Evolutionary conservation across 2,113 vertebrate genomes (phyloP), one percentile per base, ranked within the genome.

Genomic region (Nansenia antarctica): DNA sequence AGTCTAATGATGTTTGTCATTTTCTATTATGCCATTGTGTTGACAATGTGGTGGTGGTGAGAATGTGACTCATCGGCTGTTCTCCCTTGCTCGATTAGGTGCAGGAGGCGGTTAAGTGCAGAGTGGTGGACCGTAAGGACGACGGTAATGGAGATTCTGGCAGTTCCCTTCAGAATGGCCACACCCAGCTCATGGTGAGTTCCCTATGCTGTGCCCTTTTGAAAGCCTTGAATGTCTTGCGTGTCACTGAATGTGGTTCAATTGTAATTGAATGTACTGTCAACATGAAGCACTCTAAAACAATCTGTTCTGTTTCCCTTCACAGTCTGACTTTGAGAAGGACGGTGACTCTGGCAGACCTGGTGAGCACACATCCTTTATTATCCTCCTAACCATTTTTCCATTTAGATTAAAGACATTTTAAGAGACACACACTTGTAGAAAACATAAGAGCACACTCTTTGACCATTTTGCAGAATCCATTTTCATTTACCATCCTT

Each of bases 51-150:
- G 14, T 7, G 45, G 5, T 6, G 58, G 12, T 72, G 60, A 0
- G 11, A 65, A 57, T 32, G 42, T 34, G 42, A 53, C 63, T 49
- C 49, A 74, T 54, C 57, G 14, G 53, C 69, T 14, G 60, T 49
- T 54, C 59, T 42, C 2, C 47, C 37, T 49, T 14, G 20, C 35
- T 73, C 39, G 64, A 61, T 74, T 86, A 99, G 98, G 98, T 99
- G 45, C 98, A 99, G 81, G 98, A 99, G 31, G 97, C 98, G 0
- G 96, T 99, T 37, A 99, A 99, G 89, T 99, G 98, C 80, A 92
- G 98, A 5, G 96, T 98, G 0, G 96, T 98, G 3, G 97, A 99
- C 75, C 95, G 95, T 11, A 98, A 99, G 78, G 98, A 99, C 32
- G 97, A 99, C 45, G 96, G 95, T 73, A 98, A 98, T 1, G 96